A percentile compares a stretch with the other conserved stretches of the same genome.
phyloP scores from a whole-genome alignment of 2,888 invertebrate genomes.

The Acleris literana region DNA sequence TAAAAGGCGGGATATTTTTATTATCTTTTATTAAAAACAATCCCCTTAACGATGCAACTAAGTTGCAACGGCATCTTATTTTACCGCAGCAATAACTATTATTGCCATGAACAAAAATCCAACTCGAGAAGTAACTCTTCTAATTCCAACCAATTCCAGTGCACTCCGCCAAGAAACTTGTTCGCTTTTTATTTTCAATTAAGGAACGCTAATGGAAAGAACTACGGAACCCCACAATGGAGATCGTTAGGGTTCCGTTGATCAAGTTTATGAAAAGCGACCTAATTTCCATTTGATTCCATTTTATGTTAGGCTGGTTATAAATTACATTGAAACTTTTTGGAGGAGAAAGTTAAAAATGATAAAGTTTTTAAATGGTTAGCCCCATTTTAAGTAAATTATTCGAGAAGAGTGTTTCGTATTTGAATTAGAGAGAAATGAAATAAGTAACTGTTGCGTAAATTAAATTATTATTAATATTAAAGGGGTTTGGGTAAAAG shows the following conservation, averaged over 20 bases:
- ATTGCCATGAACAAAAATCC: conserved; percentile 18
- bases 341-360: conserved; percentile 31
- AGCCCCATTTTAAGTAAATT: neutral
- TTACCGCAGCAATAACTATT: conserved; percentile 6
- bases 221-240: conserved; percentile 58
- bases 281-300: conserved; percentile 66
- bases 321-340: conserved; percentile 54
- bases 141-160: conserved; percentile 31
- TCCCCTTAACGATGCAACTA: no score
- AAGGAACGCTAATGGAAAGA: conserved; percentile 59
- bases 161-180: conserved; percentile 30
- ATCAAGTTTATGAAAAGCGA: conserved; percentile 58
- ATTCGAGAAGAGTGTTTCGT: neutral
- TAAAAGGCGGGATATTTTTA: no score
- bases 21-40: no score
- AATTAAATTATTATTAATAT: no score
- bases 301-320: conserved; percentile 54
- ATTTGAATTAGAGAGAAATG: no score
- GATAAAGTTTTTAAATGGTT: neutral
- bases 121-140: conserved; percentile 28
- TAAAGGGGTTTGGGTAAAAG: no score
- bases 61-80: no score
- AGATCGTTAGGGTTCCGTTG: conserved; percentile 55
- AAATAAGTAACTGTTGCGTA: no score
- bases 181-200: conserved; percentile 40